Evolutionary conservation across 1,140 invertebrate genomes (phyloP).

Genomic region (Drosophila pallidifrons): DNA sequence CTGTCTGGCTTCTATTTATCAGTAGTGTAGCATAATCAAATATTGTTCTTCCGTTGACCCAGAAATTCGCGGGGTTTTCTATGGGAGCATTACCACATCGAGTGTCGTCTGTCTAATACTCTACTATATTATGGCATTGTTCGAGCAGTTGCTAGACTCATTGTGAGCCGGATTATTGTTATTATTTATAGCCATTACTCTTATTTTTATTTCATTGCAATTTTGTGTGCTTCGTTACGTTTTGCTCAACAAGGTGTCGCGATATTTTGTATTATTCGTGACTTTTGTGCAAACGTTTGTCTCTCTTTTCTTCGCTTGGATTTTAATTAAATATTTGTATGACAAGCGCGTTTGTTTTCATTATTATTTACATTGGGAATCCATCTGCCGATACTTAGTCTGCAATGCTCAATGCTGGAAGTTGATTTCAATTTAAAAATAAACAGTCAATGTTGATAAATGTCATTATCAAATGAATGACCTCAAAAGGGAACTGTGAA

Average conservation of each 20-base stretch:
- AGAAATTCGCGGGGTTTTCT: background rate
- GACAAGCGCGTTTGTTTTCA: constrained; percentile 45
- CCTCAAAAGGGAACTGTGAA: constrained; percentile 23
- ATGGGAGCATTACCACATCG: background rate
- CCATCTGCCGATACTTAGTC: background rate
- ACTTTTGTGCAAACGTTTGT: constrained; percentile 35
- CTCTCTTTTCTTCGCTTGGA: background rate
- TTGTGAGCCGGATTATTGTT: constrained; percentile 4
- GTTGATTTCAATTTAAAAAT: constrained; percentile 45
- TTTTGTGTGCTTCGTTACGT: constrained; percentile 37
- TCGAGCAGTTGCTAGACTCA: background rate
- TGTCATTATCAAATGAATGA: constrained; percentile 19
- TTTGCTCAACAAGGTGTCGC: constrained; percentile 35
- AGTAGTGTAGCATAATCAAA: too few species aligned
- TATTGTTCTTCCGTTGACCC: too few species aligned
- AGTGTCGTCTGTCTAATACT: background rate
- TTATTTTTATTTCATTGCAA: constrained; percentile 43
- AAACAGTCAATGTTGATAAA: constrained; percentile 26
- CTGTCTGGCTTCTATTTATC: background rate
- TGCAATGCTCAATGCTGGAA: constrained; percentile 16
- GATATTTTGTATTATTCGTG: constrained; percentile 42
- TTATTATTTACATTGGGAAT: constrained; percentile 35
- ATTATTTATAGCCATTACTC: constrained; percentile 26
- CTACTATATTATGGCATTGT: constrained; percentile 10
- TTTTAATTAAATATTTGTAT: constrained; percentile 64